Evolutionary conservation across 2,113 vertebrate genomes (phyloP), one percentile per base, ranked within the genome.

Genomic region (Vidua macroura): DNA sequence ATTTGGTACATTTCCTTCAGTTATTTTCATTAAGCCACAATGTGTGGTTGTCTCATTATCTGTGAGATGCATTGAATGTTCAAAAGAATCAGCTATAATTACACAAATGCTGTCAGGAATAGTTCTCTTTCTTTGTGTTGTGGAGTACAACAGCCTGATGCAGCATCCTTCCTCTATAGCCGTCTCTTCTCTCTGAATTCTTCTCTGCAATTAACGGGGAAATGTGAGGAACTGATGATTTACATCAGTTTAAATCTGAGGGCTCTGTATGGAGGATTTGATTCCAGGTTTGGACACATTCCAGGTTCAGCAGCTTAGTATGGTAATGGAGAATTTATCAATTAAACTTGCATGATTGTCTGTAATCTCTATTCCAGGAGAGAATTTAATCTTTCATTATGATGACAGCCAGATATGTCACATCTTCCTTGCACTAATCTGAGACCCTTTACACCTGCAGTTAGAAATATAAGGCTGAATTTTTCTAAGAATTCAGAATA

Each of bases 1-100:
- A 83, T 88, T 90, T 77, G 72, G 91, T 93, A 84, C 87, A 56
- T 91, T 93, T 96, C 86, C 92, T 97, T 91, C 31, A 44, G 81
- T 94, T 93, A 83, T 96, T 94, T 96, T 95, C 88, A 92, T 95
- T 94, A 96, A 86, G 90, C 69, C 74, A 78, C 94, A 95, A 89
- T 95, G 94, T 97, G 91, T 30, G 59, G 91, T 84, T 88, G 88
- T 78, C 90, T 97, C 75, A 68, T 96, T 95, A 93, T 88, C 62
- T 72, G 86, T 79, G 83, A 87, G 90, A 93, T 78, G 43, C 80
- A 93, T 90, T 69, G n/a, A 91, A 93, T 88, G 76, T 92, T 92
- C 76, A 77, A 79, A 93, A 94, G 70, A n/a, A 69, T 94, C 16
- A 9, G 23, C 90, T 91, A 80, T 92, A 91, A 94, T 94, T 90